Percentiles rank a stretch among this genome's conserved stretches.
Conservation (phyloP, 2,113 vertebrate genomes). For the Pteruthius melanotis region DNA sequence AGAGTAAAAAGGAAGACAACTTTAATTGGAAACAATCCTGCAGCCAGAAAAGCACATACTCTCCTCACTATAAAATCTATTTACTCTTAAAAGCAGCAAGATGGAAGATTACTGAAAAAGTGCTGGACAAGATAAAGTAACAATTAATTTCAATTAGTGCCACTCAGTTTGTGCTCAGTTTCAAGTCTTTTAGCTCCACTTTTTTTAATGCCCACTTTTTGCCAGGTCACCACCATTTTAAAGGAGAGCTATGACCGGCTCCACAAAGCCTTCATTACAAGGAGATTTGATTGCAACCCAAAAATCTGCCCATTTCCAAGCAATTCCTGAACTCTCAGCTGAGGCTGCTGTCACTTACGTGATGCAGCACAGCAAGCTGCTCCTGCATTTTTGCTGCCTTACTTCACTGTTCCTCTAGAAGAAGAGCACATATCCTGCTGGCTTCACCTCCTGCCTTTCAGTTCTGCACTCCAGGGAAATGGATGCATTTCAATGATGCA, state of each 20-base stretch:
- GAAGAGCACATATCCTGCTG: background rate
- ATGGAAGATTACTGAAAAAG: background rate
- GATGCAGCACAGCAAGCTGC: background rate
- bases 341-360: background rate
- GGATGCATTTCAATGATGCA: background rate
- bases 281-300: background rate
- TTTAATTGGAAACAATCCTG: background rate
- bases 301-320: background rate
- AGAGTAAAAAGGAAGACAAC: background rate
- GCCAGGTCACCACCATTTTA: background rate
- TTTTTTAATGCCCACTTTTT: background rate
- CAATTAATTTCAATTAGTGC: background rate
- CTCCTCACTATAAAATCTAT: background rate
- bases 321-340: background rate
- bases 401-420: background rate
- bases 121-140: background rate
- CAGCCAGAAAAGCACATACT: background rate
- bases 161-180: background rate
- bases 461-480: background rate
- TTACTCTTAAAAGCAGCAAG: background rate
- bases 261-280: background rate
- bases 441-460: background rate
- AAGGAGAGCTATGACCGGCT: background rate
- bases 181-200: background rate
- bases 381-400: constrained; percentile 13